Base-by-base conservation (phyloP, 2,888 invertebrate species). In the Incurvaria masculella region DNA sequence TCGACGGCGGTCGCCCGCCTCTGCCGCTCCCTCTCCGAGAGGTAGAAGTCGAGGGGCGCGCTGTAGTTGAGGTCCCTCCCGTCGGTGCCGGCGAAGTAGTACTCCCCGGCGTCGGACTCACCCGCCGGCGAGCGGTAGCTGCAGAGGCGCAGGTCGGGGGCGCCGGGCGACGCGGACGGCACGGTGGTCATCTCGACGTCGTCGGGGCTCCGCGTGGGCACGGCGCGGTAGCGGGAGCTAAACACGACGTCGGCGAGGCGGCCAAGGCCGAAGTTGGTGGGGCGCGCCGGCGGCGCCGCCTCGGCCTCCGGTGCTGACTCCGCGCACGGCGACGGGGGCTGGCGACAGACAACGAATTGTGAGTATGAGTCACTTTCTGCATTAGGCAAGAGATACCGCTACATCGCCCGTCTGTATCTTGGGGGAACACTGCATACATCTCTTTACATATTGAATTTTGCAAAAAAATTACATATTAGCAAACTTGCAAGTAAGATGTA, bases 191-290 rank as follows among this genome's bases (percentile, higher is more conserved):
- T 62, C 50, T 76, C 76, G 1, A 74, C 74, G 41, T 75, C 75
- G 4, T 62, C 56, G 45, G 64, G 62, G 33, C 33, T 14, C 21
- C 68, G 66, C 0, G 68, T 69, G 0, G 75, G 74, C 1, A 75
- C 75, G 75, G 72, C 76, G 52, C 72, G 55, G 44, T 79, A 79
- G 21, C 75, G 55, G 0, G 69, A 62, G 0, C 69, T 66, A 61
- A 78, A 76, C 19, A 79, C 69, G 10, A 48, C 49, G n/a, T 69
- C 62, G 0, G 74, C 69, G 1, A 79, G 64, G 0, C 74, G 46
- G 0, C 72, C 65, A 4, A 75, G 61, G 0, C 72, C 72, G 53
- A 53, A 52, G 46, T 52, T 52, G n/a, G 53, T 53, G 42, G 26
- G 49, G 50, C 0, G 49, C 50, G 4, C 42, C 45, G 49, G 21